These are phyloP conservation scores for Meghimatium bilineatum DNA, from an alignment of 2,888 invertebrate genomes.

Conservation along the genomic window DNA sequence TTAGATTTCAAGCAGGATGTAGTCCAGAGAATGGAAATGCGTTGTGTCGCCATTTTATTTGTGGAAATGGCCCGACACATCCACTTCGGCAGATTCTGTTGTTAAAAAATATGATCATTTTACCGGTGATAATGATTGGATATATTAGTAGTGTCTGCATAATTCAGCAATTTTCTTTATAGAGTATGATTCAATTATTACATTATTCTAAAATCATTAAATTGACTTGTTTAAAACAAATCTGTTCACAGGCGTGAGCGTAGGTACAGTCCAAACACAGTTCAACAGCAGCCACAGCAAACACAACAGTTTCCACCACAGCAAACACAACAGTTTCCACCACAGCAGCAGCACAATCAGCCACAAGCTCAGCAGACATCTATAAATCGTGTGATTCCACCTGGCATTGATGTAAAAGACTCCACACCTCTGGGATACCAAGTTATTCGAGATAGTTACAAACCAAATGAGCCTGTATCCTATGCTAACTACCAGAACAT, in stretches of 20 bases:
- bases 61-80: no score
- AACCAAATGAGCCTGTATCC: constrained; percentile 9
- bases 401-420: constrained; percentile 33
- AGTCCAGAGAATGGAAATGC: no score
- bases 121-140: no score
- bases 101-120: no score
- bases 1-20: no score
- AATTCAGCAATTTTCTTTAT: no score
- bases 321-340: constrained; percentile 15
- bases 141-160: no score
- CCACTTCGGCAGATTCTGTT: no score
- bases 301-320: constrained; percentile 5
- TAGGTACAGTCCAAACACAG: constrained; percentile 37
- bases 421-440: constrained; percentile 31
- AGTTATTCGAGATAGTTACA: constrained; percentile 12
- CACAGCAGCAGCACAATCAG: constrained; percentile 23
- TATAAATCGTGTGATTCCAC: constrained; percentile 36
- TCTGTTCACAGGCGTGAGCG: constrained; percentile 22
- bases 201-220: no score
- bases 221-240: background rate
- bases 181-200: no score
- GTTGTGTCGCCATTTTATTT: no score
- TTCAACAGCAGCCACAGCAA: constrained; percentile 5
- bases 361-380: constrained; percentile 15
- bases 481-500: constrained; percentile 59